Percentiles rank a stretch among this genome's conserved stretches.
Evolutionary conservation across 1,140 invertebrate genomes (phyloP).

Genomic region (Gonioctena quinquepunctata): DNA sequence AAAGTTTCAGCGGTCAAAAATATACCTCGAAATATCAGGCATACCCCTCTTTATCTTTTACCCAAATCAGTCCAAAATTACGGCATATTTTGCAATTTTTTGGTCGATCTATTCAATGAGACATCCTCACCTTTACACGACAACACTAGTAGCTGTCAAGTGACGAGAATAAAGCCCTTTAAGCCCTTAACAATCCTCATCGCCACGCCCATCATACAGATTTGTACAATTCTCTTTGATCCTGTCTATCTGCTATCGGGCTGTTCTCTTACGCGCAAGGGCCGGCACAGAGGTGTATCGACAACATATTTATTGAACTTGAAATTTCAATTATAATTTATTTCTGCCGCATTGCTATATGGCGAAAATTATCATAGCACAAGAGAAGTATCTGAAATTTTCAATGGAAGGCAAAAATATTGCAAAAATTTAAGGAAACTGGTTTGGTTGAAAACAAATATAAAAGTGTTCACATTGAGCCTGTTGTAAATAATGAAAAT

Average conservation of each 20-base stretch:
- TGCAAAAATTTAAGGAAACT: no score
- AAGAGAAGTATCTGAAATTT: no score
- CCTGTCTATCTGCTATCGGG: conserved; percentile 27
- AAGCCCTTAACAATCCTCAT: conserved; percentile 35
- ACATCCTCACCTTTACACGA: conserved; percentile 10
- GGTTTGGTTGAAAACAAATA: no score
- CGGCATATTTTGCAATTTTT: conserved; percentile 29
- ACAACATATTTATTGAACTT: no score
- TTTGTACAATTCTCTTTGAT: conserved; percentile 42
- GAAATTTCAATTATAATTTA: no score
- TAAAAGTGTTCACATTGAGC: no score
- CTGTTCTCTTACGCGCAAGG: conserved; percentile 22
- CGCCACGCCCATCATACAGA: conserved; percentile 40
- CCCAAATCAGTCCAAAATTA: conserved; percentile 10
- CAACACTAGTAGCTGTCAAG: conserved; percentile 38
- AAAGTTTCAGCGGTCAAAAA: no score
- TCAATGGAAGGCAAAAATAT: no score
- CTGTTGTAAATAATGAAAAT: no score
- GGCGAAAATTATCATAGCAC: no score
- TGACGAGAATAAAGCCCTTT: conserved; percentile 39
- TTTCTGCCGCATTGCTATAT: no score
- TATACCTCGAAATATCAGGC: neutral
- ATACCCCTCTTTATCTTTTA: neutral
- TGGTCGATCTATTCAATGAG: conserved; percentile 26
- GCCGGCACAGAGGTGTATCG: conserved; percentile 11